These are phyloP conservation scores for Willisornis vidua DNA, from an alignment of 2,113 vertebrate genomes.

Conservation along the genomic window DNA sequence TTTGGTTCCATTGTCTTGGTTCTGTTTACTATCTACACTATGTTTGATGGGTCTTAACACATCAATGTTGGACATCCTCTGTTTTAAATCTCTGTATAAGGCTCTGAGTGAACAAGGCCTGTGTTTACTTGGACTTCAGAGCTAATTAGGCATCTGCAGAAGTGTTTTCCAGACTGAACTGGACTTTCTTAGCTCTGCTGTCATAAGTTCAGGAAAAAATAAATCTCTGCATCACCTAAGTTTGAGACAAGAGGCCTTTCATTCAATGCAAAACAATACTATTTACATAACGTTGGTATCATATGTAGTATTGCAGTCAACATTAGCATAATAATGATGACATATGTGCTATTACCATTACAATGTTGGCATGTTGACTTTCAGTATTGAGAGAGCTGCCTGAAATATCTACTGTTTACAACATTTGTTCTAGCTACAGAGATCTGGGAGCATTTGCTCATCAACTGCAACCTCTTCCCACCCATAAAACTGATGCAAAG, in stretches of 20 bases:
- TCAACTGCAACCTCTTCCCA: constrained; percentile 48
- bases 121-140: neutral
- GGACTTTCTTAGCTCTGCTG: neutral
- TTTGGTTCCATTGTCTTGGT: constrained; percentile 22
- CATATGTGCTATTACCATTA: neutral
- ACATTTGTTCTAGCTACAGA: constrained; percentile 54
- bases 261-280: neutral
- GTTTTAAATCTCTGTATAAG: neutral
- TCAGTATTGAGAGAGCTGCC: constrained; percentile 27
- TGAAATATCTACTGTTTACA: constrained; percentile 34
- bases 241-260: neutral
- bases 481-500: constrained; percentile 38
- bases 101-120: neutral
- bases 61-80: neutral
- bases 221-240: neutral
- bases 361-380: constrained; percentile 44
- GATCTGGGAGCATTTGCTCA: constrained; percentile 37
- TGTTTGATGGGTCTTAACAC: neutral
- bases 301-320: neutral
- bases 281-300: neutral
- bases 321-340: neutral
- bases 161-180: neutral
- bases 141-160: neutral
- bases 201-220: neutral
- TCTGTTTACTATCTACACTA: constrained; percentile 17